Conservation (phyloP, 2,113 vertebrate species). For the Sceloporus undulatus region DNA sequence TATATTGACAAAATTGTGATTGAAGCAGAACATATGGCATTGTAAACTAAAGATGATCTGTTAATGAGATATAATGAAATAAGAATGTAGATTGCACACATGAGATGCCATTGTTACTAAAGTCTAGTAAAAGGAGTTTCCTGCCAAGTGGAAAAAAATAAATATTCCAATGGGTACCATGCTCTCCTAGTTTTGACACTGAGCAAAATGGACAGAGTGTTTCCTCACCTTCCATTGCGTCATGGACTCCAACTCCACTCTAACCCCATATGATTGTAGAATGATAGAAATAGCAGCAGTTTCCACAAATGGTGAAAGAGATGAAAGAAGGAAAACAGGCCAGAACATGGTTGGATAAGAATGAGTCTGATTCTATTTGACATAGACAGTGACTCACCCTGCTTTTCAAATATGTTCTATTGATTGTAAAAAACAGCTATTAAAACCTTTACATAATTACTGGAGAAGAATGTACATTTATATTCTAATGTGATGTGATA, state of each 20-base stretch:
- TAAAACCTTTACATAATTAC: slow-evolving; percentile 4
- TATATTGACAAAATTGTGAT: background rate
- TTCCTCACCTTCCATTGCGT: background rate
- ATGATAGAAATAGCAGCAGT: background rate
- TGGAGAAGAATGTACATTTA: background rate
- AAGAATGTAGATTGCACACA: background rate
- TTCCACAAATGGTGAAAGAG: background rate
- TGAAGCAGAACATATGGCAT: background rate
- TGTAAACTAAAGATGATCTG: background rate
- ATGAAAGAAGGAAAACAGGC: too few relatives aligned
- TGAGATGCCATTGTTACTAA: background rate
- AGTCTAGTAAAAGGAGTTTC: background rate
- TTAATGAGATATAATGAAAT: slow-evolving; percentile 1
- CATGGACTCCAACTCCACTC: background rate
- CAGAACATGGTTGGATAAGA: background rate
- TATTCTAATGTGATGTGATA: background rate
- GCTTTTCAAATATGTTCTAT: background rate
- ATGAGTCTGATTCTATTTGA: background rate
- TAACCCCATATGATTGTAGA: too few relatives aligned
- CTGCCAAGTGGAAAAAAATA: background rate
- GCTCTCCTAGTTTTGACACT: background rate
- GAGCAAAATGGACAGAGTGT: background rate
- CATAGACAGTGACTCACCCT: background rate
- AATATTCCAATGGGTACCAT: background rate
- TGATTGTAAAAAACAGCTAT: background rate